These are phyloP conservation scores for Phaetusa simplex DNA, from an alignment of 2,113 vertebrate genomes.

Conservation along the genomic window DNA sequence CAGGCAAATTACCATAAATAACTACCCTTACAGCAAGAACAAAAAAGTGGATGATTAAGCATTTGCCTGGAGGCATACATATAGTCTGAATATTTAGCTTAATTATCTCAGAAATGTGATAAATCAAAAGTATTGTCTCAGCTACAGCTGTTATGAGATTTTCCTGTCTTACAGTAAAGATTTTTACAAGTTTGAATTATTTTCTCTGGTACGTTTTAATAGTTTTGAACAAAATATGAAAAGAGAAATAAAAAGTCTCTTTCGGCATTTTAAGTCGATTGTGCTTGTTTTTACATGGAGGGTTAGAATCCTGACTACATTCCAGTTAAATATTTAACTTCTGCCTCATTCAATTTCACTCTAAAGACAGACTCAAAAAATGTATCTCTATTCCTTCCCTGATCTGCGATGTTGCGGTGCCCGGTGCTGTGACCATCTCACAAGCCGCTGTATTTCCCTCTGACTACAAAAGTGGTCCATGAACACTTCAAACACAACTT, in stretches of 20 bases:
- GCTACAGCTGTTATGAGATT: neutral
- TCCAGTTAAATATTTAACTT: neutral
- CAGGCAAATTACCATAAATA: constrained; percentile 41
- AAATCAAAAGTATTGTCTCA: neutral
- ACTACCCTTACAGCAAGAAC: neutral
- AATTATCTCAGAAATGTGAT: constrained; percentile 37
- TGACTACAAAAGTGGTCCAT: neutral
- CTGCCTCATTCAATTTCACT: neutral
- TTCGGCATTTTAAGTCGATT: neutral
- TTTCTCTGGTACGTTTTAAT: neutral
- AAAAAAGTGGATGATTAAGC: constrained; percentile 20
- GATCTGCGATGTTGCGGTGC: neutral
- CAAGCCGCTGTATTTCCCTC: neutral
- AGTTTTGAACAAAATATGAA: neutral
- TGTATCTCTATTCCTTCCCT: neutral
- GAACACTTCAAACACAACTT: neutral
- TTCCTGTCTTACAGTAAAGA: neutral
- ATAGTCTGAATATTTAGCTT: constrained; percentile 49
- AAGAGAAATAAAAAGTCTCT: neutral
- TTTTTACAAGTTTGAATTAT: neutral
- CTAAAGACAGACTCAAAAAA: neutral
- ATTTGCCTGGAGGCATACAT: constrained; percentile 15
- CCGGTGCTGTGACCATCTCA: neutral
- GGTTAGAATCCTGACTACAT: neutral
- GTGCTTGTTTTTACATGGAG: neutral